Base-by-base conservation (phyloP, 2,888 invertebrate species). In the Apodemia zela region DNA sequence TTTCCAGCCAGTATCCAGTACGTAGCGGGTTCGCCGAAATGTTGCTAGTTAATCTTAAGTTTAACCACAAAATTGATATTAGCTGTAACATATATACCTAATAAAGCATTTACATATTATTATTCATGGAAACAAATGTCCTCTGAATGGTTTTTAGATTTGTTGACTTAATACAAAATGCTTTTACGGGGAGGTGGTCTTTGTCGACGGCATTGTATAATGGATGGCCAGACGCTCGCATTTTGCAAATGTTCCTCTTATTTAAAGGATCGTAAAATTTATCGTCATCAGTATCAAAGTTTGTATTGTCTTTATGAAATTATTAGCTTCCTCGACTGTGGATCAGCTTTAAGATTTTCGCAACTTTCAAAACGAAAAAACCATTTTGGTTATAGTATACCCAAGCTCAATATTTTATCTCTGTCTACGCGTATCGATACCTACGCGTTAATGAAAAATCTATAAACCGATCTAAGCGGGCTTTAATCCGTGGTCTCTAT, bases 151-250 rank as follows among this genome's bases (percentile, higher is more conserved):
- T 84, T 86, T 85, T 85, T 81, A 84, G 80, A 86, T 87, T 85
- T 88, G 88, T 87, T 86, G 88, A 87, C 85, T 88, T 85, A 87
- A 88, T 87, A 88, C 87, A 86, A 87, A 87, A 80, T 85, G 85
- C 84, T 82, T 80, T 84, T 81, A 77, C 79, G 54, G 81, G 80
- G 81, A 81, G 84, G 82, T 84, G 85, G 83, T 80, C 83, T 77
- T 77, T 84, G 84, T 76, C 74, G 79, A 74, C 80, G 85, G 83
- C 83, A 69, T 51, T 21, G 75, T 68, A 79, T 84, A 82, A 85
- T 84, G 81, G 79, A 84, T 85, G 80, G 79, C 76, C 72, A 75
- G 76, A 73, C 78, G 78, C 74, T 51, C 75, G 79, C 82, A 84
- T 82, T 80, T 84, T 81, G 77, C 79, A 80, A 81, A 81, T 80